Conservation (phyloP, 64 coral and sea anemone genomes). For the Stichodactyla mertensii region DNA sequence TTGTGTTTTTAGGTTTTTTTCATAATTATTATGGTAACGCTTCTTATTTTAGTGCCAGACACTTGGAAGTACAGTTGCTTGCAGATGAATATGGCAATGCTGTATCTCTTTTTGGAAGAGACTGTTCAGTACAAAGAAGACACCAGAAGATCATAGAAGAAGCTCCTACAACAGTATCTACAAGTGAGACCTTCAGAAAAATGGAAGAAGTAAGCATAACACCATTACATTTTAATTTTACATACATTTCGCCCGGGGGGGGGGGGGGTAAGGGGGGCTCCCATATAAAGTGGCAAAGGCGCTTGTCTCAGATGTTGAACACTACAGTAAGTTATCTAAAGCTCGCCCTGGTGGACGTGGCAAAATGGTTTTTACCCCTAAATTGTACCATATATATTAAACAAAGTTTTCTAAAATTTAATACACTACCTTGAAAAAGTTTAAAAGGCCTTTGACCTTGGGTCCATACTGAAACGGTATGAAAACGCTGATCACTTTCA, state of each 20-base stretch:
- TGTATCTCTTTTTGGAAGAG: conserved; percentile 73
- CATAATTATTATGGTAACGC: not conserved
- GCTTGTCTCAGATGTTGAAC: too few relatives aligned
- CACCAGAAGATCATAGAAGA: conserved; percentile 98
- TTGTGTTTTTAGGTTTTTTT: not conserved
- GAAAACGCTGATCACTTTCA: too few relatives aligned
- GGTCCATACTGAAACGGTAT: too few relatives aligned
- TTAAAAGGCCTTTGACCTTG: too few relatives aligned
- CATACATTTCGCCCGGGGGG: not conserved
- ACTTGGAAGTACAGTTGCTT: conserved; percentile 22
- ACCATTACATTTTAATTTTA: not conserved
- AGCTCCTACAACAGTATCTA: conserved; percentile 70
- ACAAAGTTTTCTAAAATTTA: too few relatives aligned
- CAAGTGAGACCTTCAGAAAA: conserved; percentile 66
- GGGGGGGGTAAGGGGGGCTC: too few relatives aligned
- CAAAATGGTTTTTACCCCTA: too few relatives aligned
- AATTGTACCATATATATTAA: too few relatives aligned
- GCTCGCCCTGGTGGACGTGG: too few relatives aligned
- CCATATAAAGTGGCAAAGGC: too few relatives aligned
- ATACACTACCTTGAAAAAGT: too few relatives aligned
- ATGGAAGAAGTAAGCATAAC: conserved; percentile 71
- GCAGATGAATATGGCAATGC: conserved; percentile 30
- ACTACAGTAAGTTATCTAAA: too few relatives aligned
- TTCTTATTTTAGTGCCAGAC: conserved; percentile 14
- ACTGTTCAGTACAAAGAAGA: conserved; percentile 91